Evolutionary conservation across 2,797 vertebrate species (phyloP), one percentile per base, ranked within the genome.

Genomic region (Miichthys miiuy): DNA sequence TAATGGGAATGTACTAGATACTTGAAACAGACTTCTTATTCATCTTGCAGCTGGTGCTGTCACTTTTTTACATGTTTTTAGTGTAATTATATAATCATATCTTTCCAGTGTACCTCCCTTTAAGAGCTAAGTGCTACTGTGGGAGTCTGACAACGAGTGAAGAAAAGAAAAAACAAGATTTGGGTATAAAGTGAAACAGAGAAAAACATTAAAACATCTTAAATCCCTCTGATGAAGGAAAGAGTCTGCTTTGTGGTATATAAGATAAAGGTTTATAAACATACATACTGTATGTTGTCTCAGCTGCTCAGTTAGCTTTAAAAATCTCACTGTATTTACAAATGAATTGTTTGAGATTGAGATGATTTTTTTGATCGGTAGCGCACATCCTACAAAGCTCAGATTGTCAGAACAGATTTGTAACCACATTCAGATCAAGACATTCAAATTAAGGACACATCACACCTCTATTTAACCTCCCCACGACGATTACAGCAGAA

Each of bases 401-500:
- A 34, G 23, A 47, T 10, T 56, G 18, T 63, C 44, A 57, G 54
- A 62, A 68, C 56, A 23, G 30, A 60, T 66, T 54, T 44, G 13
- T 42, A 38, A 52, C 17, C 18, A 12, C 34, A 44, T 50, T 18
- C 14, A 56, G 47, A 23, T 50, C 6, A 20, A 25, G n/a, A 16
- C 34, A 20, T 61, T 68, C 16, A 63, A 56, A 77, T n/a, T 6
- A n/a, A 27, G 21, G 4, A 73, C 50, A 8, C 3, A 0, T 54
- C 27, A 74, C 16, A 16, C 17, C 5, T 42, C 14, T 7, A 3
- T 38, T 42, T 42, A 23, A 23, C 9, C 5, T 11, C 56, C 42
- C 57, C 1, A 56, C 44, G 42, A 2, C 41, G n/a, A 34, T 13
- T 17, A 56, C 41, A 47, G 23, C 17, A 25, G 67, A 69, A 21